Conservation (phyloP, 2,113 vertebrate species). For the Xiphorhynchus elegans region DNA sequence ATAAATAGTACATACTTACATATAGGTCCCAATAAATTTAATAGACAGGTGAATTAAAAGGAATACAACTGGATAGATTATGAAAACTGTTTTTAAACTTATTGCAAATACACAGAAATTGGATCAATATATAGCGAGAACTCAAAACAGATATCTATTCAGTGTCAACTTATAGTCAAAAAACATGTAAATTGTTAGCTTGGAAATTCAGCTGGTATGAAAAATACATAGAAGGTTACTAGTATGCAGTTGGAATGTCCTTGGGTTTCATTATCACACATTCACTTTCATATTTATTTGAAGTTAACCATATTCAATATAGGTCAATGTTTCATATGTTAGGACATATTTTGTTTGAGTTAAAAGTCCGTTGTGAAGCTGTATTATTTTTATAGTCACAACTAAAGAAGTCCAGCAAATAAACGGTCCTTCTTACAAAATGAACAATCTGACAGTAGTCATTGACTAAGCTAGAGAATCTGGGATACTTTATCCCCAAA, state of each 20-base stretch:
- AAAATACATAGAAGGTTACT: neutral
- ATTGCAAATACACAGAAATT: neutral
- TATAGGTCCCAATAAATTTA: neutral
- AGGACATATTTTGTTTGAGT: neutral
- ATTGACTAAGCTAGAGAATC: neutral
- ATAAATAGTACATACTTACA: neutral
- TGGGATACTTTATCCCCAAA: neutral
- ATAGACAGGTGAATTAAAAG: neutral
- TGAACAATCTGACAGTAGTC: neutral
- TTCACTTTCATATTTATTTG: neutral
- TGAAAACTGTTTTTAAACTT: neutral
- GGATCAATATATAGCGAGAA: neutral
- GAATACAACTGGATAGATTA: neutral
- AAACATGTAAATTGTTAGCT: neutral
- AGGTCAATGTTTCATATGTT: neutral
- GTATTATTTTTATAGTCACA: neutral
- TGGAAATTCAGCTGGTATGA: neutral
- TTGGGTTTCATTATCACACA: neutral
- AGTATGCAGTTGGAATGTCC: neutral
- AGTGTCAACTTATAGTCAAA: neutral
- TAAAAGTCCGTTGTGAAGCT: neutral
- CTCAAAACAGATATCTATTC: neutral
- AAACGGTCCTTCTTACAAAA: neutral
- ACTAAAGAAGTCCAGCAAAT: neutral
- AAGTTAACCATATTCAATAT: neutral